A percentile compares a stretch with the other conserved stretches of the same genome.
These are phyloP conservation scores for Ochropleura leucogaster DNA, from an alignment of 2,888 invertebrate species.

Conservation along the genomic window DNA sequence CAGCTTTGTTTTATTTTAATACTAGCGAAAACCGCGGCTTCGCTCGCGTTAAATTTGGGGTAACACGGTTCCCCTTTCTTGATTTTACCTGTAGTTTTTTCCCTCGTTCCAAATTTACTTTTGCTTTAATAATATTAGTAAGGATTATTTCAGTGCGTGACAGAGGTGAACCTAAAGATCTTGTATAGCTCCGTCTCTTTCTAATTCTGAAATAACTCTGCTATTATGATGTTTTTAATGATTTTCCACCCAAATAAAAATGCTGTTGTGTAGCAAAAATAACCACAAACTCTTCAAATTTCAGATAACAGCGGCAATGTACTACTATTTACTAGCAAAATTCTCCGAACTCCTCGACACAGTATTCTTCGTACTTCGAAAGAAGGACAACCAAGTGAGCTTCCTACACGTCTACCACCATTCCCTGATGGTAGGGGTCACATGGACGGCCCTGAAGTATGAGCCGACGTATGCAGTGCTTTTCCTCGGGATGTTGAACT, in stretches of 20 bases:
- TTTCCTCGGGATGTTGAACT: slow-evolving; percentile 52
- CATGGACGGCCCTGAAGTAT: slow-evolving; percentile 89
- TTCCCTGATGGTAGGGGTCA: slow-evolving; percentile 87
- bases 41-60: too few relatives aligned
- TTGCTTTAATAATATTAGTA: too few relatives aligned
- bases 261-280: too few relatives aligned
- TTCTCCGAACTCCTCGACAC: slow-evolving; percentile 93
- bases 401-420: slow-evolving; percentile 97
- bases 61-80: too few relatives aligned
- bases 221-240: not conserved
- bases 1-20: not conserved
- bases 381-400: slow-evolving; percentile 93
- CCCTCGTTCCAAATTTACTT: too few relatives aligned
- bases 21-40: too few relatives aligned
- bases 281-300: slow-evolving; percentile 21
- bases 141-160: not conserved
- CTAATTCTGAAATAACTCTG: not conserved
- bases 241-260: not conserved
- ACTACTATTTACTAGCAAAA: slow-evolving; percentile 91
- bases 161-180: too few relatives aligned
- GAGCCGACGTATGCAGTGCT: slow-evolving; percentile 51
- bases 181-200: not conserved
- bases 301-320: slow-evolving; percentile 73
- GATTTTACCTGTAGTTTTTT: too few relatives aligned
- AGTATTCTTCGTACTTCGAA: slow-evolving; percentile 95